Base-by-base conservation (phyloP, 1,140 invertebrate species). In the Leptonema lineaticorne region DNA sequence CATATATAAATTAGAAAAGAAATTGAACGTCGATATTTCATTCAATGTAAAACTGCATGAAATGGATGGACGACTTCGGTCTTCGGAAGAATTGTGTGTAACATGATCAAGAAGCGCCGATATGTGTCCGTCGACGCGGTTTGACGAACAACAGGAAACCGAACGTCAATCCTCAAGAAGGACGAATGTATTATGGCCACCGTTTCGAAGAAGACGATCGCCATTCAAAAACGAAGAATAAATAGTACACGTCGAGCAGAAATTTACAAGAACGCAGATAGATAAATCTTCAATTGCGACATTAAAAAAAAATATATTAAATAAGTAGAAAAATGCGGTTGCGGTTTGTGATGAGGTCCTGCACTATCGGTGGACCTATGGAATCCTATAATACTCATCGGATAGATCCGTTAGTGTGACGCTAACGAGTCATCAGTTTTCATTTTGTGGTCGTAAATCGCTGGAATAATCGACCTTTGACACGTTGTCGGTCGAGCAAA, bases 91-190 rank as follows among this genome's bases (percentile, higher is more conserved):
- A 1, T 41, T 16, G 37, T 53, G 20, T 26, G 24, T 53, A 53
- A 53, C 50, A 24, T 26, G 50, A 53, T 53, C 50, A 53, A 53
- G 50, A 53, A 53, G 24, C 50, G 50, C 50, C 50, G 50, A 26
- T 22, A 24, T 9, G 18, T 7, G 14, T 26, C 22, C 22, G 2
- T 20, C 7, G 46, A 33, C 11, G 37, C 16, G 37, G 37, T n/a
- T n/a, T 45, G 37, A 53, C 50, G 50, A 26, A 24, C 6, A 26
- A 24, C 50, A 53, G 50, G 50, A 53, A 53, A 53, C 50, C 50
- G 50, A 14, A 53, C 50, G 50, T 53, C 50, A 53, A 53, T 41
- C 37, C 9, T n/a, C 11, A 16, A 41, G 37, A 41, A 41, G 37
- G 37, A 41, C 11, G 37, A 41, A 41, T 41, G 37, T 41, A 41